These are phyloP conservation scores for Gymnocephalus cernua DNA, from an alignment of 2,113 vertebrate species.

Conservation along the genomic window DNA sequence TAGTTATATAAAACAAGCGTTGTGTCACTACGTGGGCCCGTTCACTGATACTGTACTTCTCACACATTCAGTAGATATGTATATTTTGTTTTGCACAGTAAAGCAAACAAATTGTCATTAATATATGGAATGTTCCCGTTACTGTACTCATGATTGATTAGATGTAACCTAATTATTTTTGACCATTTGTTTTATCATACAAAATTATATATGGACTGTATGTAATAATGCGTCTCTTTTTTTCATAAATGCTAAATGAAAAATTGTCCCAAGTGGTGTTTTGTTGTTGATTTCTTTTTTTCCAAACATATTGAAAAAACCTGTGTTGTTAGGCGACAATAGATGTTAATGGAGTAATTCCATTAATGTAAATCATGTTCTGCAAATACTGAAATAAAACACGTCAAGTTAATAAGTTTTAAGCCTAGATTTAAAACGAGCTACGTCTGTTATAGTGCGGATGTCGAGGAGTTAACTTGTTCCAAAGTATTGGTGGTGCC, in stretches of 20 bases:
- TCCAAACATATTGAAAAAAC: background rate
- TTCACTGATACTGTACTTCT: conserved; percentile 74
- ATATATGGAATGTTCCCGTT: conserved; percentile 81
- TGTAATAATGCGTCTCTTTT: conserved; percentile 63
- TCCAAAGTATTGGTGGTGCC: too few species aligned
- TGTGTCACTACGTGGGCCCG: conserved; percentile 60
- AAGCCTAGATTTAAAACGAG: too few species aligned
- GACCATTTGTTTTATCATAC: conserved; percentile 66
- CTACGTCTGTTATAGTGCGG: too few species aligned
- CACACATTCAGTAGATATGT: conserved; percentile 79
- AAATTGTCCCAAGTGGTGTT: conserved; percentile 34
- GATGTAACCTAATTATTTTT: conserved; percentile 72
- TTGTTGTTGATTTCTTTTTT: conserved; percentile 14
- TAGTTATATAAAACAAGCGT: conserved; percentile 30
- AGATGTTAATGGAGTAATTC: background rate
- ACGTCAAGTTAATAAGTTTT: too few species aligned
- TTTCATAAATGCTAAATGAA: conserved; percentile 74
- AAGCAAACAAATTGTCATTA: conserved; percentile 79
- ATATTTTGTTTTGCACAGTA: conserved; percentile 82
- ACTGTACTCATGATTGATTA: conserved; percentile 77
- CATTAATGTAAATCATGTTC: background rate
- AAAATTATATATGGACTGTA: conserved; percentile 72
- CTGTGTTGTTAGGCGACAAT: background rate
- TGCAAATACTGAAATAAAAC: too few species aligned
- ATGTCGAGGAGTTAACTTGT: too few species aligned